Percentiles rank a stretch among this genome's conserved stretches.
These are phyloP conservation scores for Hirtodrosophila cameraria DNA, from an alignment of 2,888 invertebrate genomes.

Conservation along the genomic window DNA sequence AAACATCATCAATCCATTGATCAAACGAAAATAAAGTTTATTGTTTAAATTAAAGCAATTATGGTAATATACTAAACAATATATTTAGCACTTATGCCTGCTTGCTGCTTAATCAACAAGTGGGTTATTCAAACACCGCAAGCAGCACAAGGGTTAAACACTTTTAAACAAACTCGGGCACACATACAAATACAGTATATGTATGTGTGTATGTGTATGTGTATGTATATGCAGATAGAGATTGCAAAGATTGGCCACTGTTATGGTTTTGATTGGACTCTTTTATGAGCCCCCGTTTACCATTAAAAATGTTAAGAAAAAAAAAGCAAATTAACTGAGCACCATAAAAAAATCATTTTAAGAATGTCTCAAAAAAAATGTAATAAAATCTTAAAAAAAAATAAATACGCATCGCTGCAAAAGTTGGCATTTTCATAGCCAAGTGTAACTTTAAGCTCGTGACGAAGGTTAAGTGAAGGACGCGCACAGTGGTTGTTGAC, in stretches of 20 bases:
- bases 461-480: conserved; percentile 62
- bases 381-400: conserved; percentile 30
- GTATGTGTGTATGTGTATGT: too few species aligned
- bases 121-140: too few species aligned
- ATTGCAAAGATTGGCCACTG: conserved; percentile 13
- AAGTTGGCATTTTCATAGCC: conserved; percentile 1
- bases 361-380: conserved; percentile 36
- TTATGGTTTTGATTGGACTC: conserved; percentile 41
- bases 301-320: too few species aligned
- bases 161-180: not conserved
- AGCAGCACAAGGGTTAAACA: conserved; percentile 58
- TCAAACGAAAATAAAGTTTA: too few species aligned
- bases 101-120: too few species aligned
- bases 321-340: conserved; percentile 29
- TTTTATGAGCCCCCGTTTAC: conserved; percentile 26
- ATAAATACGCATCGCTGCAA: conserved; percentile 21
- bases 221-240: conserved; percentile 1
- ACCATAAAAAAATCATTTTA: conserved; percentile 27
- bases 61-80: too few species aligned
- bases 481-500: not conserved
- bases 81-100: too few species aligned
- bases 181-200: not conserved
- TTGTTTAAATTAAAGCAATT: too few species aligned
- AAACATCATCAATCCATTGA: too few species aligned
- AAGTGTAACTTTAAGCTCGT: conserved; percentile 37